Evolutionary conservation across 2,113 vertebrate genomes (phyloP).

Genomic region (Cyprinus carpio): DNA sequence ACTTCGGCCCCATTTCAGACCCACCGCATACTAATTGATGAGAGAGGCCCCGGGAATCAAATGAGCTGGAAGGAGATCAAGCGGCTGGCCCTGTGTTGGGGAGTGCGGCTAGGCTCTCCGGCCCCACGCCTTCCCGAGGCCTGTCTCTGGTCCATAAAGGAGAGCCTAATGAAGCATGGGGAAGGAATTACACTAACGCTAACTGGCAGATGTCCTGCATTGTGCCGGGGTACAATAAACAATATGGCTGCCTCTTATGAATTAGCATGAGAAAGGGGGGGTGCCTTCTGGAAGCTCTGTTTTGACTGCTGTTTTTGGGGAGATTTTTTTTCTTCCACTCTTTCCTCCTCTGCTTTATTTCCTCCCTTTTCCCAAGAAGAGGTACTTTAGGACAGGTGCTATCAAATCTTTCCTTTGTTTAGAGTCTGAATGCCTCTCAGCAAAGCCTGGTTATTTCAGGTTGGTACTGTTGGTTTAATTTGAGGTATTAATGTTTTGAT

Average conservation of each 20-base stretch:
- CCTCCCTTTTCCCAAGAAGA: conserved; percentile 57
- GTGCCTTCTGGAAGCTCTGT: conserved; percentile 74
- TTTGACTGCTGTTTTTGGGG: conserved; percentile 70
- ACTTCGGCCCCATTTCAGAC: conserved; percentile 72
- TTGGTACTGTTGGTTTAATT: conserved; percentile 27
- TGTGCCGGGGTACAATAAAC: conserved; percentile 79
- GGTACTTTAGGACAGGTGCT: conserved; percentile 60
- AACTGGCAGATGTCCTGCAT: conserved; percentile 82
- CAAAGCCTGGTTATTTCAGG: conserved; percentile 48
- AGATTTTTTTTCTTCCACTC: conserved; percentile 50
- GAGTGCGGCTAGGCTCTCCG: conserved; percentile 74
- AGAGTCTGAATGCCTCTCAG: conserved; percentile 49
- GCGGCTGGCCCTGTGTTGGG: conserved; percentile 79
- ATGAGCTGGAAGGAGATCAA: conserved; percentile 93
- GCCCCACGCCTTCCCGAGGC: conserved; percentile 73
- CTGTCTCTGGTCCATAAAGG: conserved; percentile 83
- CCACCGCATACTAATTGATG: conserved; percentile 87
- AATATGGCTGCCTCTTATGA: conserved; percentile 77
- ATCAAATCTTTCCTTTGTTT: conserved; percentile 47
- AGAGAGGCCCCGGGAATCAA: conserved; percentile 85
- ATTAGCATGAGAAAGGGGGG: conserved; percentile 79
- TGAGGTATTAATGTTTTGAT: conserved; percentile 4
- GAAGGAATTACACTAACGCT: conserved; percentile 84
- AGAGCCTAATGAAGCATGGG: conserved; percentile 87
- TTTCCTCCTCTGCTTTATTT: conserved; percentile 26